phyloP scores from a whole-genome alignment of 2,113 vertebrate species.

The Rhea americana region DNA sequence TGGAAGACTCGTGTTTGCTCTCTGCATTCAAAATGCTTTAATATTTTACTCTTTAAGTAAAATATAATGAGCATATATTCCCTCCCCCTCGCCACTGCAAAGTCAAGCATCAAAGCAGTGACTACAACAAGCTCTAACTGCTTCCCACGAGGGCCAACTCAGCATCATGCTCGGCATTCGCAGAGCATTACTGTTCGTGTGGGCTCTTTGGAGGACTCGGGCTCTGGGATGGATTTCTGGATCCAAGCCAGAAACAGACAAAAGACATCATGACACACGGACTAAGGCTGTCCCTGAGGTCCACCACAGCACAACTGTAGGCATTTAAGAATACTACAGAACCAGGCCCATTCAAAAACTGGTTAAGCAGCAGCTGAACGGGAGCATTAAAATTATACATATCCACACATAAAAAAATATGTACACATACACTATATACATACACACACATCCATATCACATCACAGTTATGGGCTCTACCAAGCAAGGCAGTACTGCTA shows the following conservation, averaged over 20 bases:
- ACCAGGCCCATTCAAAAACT: not conserved
- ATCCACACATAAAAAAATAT: not conserved
- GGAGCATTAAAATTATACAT: not conserved
- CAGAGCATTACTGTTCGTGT: not conserved
- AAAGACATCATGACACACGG: not conserved
- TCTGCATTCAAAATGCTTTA: not conserved
- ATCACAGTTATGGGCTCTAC: accelerated
- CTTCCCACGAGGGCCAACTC: not conserved
- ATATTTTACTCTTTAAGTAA: not conserved
- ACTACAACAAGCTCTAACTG: not conserved
- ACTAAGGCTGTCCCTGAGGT: not conserved
- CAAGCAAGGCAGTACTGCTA: not conserved
- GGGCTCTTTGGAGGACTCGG: not conserved
- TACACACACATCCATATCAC: not conserved
- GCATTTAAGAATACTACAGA: not conserved
- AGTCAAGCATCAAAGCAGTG: not conserved
- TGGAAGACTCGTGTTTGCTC: no score
- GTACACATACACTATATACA: no score
- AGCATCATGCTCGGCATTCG: not conserved
- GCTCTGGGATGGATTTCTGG: not conserved
- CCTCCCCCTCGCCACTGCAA: not conserved
- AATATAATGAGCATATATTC: not conserved
- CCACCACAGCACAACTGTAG: not conserved
- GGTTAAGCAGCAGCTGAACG: not conserved
- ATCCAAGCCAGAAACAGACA: not conserved